Percentiles rank a stretch among this genome's conserved stretches.
Conservation (phyloP, 2,888 invertebrate genomes). For the Oasisia sp. region DNA sequence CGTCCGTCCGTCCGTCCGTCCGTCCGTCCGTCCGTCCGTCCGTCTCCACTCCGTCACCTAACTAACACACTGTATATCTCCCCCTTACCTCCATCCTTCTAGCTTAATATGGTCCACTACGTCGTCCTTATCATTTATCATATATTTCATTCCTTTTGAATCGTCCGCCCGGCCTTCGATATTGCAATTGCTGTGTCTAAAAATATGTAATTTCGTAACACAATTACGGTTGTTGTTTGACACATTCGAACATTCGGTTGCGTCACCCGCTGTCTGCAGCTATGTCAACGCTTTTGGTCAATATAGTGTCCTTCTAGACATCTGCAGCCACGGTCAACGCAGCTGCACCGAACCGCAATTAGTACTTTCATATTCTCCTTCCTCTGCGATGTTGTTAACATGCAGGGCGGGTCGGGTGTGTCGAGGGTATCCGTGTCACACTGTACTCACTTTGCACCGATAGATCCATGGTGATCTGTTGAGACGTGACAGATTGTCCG, state of each 20-base stretch:
- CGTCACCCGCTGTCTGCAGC: constrained; percentile 78
- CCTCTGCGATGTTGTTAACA: neutral
- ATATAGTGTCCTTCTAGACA: constrained; percentile 96
- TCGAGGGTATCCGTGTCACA: neutral
- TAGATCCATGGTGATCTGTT: neutral
- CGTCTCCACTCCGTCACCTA: too few relatives aligned
- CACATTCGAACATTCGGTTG: neutral
- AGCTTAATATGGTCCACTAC: too few relatives aligned
- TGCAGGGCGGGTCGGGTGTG: neutral
- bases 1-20: too few relatives aligned
- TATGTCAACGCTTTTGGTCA: constrained; percentile 98
- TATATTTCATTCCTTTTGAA: too few relatives aligned
- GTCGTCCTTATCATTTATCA: too few relatives aligned
- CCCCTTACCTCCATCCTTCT: too few relatives aligned
- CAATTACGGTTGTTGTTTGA: neutral
- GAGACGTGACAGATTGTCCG: neutral
- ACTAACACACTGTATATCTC: too few relatives aligned
- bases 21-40: too few relatives aligned
- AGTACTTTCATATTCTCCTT: neutral
- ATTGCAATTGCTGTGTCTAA: too few relatives aligned
- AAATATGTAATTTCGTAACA: too few relatives aligned
- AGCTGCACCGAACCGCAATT: neutral
- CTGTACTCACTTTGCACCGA: neutral
- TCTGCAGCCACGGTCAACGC: constrained; percentile 65
- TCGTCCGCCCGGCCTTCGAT: too few relatives aligned